Conservation (phyloP, 2,113 vertebrate genomes). For the Seriola dumerili region DNA sequence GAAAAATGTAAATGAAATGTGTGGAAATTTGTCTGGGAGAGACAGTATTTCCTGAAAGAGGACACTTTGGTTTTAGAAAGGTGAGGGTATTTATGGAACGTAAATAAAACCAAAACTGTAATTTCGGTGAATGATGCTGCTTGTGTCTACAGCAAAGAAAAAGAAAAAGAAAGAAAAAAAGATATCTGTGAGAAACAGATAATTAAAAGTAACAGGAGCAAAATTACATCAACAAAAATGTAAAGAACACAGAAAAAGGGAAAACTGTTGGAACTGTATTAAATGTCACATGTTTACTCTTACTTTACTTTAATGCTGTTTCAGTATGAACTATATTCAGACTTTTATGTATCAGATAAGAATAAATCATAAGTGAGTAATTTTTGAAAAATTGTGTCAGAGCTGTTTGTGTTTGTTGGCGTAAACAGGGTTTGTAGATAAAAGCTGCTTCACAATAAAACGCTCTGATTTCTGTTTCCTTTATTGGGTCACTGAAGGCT, state of each 20-base stretch:
- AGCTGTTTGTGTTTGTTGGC: constrained; percentile 10
- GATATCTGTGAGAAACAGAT: no score
- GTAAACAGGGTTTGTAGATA: constrained; percentile 34
- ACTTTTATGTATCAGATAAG: constrained; percentile 5
- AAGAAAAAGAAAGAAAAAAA: no score
- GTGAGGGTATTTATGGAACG: no score
- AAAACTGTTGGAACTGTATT: not conserved
- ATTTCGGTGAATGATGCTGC: not conserved
- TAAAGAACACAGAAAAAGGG: not conserved
- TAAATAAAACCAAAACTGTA: no score
- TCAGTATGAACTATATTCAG: not conserved
- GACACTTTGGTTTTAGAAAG: no score
- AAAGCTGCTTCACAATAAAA: constrained; percentile 54
- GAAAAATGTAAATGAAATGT: not conserved
- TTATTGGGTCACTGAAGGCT: constrained; percentile 77
- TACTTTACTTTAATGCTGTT: not conserved
- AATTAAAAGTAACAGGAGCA: not conserved
- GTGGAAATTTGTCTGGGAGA: not conserved
- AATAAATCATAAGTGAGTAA: not conserved
- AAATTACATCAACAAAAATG: no score
- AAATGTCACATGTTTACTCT: not conserved
- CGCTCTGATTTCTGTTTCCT: constrained; percentile 51
- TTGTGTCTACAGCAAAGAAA: no score
- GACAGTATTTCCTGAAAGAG: no score
- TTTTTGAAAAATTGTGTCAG: constrained; percentile 21